Evolutionary conservation across 2,113 vertebrate species (phyloP).

Genomic region (Entelurus aequoreus): DNA sequence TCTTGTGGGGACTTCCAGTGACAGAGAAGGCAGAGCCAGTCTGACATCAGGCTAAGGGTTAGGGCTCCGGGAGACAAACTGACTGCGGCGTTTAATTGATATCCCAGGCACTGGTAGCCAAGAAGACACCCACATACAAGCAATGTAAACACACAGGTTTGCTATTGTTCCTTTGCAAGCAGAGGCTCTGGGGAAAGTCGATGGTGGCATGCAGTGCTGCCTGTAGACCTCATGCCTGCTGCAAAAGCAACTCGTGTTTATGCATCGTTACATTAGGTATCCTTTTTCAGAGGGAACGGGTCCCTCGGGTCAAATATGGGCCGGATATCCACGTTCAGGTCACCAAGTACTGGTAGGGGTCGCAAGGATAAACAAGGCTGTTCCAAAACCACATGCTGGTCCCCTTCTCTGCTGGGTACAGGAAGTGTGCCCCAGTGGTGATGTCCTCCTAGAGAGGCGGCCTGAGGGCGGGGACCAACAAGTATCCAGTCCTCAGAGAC

Average conservation of each 20-base stretch:
- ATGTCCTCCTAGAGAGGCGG: constrained; percentile 56
- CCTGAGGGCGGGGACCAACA: constrained; percentile 42
- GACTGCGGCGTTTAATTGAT: constrained; percentile 88
- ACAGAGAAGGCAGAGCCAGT: constrained; percentile 69
- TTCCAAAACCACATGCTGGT: constrained; percentile 88
- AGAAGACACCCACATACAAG: constrained; percentile 88
- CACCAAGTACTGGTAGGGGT: constrained; percentile 83
- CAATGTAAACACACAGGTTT: constrained; percentile 89
- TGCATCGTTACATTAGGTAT: constrained; percentile 95
- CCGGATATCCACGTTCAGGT: constrained; percentile 94
- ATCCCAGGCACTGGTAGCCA: constrained; percentile 89
- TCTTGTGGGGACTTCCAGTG: constrained; percentile 74
- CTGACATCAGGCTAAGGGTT: constrained; percentile 52
- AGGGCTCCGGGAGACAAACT: constrained; percentile 42
- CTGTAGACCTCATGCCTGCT: constrained; percentile 83
- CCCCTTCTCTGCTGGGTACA: constrained; percentile 74
- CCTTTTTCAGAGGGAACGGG: constrained; percentile 96
- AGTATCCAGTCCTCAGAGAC: constrained; percentile 4
- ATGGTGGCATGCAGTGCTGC: constrained; percentile 33
- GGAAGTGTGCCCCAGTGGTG: constrained; percentile 74
- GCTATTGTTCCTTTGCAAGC: constrained; percentile 90
- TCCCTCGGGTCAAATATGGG: constrained; percentile 93
- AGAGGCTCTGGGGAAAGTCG: constrained; percentile 80
- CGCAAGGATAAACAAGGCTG: constrained; percentile 82
- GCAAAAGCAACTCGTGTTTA: constrained; percentile 94